Percentiles rank a stretch among this genome's conserved stretches.
phyloP scores from a whole-genome alignment of 2,888 invertebrate species.

The Prosapia bicincta region DNA sequence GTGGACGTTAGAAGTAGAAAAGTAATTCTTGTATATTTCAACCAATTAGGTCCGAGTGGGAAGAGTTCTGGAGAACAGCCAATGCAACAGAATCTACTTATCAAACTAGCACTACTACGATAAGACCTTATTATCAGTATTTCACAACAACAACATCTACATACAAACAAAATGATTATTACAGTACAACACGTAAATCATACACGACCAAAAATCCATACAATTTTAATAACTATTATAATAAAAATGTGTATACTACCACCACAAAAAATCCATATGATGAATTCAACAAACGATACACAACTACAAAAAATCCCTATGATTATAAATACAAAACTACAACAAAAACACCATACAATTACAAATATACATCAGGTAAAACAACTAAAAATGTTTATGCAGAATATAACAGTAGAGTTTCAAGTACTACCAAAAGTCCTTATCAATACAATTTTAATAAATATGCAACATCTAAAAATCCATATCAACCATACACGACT shows the following conservation, averaged over 20 bases:
- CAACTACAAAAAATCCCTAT: slow-evolving; percentile 17
- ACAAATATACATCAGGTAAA: slow-evolving; percentile 9
- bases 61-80: slow-evolving; percentile 37
- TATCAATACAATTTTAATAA: not conserved
- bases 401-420: not conserved
- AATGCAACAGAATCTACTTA: slow-evolving; percentile 13
- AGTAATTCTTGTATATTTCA: not conserved
- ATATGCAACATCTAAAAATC: slow-evolving; percentile 4
- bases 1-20: not conserved
- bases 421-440: slow-evolving; percentile 10
- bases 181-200: slow-evolving; percentile 24
- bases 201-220: slow-evolving; percentile 55
- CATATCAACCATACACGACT: slow-evolving; percentile 4
- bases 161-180: slow-evolving; percentile 23
- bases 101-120: slow-evolving; percentile 21
- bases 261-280: slow-evolving; percentile 22
- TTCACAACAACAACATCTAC: slow-evolving; percentile 15
- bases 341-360: slow-evolving; percentile 4
- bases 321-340: slow-evolving; percentile 9
- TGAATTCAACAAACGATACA: slow-evolving; percentile 8
- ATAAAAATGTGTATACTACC: slow-evolving; percentile 9
- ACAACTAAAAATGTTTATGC: slow-evolving; percentile 1
- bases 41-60: slow-evolving; percentile 37
- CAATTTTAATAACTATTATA: slow-evolving; percentile 48
- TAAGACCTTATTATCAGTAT: slow-evolving; percentile 27